Percentiles rank a stretch among this genome's conserved stretches.
These are phyloP conservation scores for Indri indri DNA, from an alignment of 2,113 vertebrate species.

Conservation along the genomic window DNA sequence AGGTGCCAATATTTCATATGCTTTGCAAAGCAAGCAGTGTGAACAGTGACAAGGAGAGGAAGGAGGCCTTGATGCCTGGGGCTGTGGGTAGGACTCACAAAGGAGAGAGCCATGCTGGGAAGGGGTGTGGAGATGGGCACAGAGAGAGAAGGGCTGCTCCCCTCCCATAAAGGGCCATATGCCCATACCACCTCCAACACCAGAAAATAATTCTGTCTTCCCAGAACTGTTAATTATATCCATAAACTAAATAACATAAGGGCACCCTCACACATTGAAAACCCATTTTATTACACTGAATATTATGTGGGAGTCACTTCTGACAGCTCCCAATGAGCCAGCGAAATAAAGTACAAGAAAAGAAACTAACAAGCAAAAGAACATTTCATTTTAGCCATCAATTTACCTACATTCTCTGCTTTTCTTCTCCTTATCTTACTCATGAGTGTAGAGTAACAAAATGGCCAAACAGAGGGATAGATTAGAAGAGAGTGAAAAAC, in stretches of 20 bases:
- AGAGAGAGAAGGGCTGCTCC: not conserved
- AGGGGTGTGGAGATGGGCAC: not conserved
- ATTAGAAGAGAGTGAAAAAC: conserved; percentile 29
- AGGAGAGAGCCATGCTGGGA: not conserved
- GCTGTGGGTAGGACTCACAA: not conserved
- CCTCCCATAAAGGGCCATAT: not conserved
- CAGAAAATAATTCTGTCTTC: not conserved
- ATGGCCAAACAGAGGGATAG: not conserved
- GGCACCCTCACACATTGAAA: not conserved
- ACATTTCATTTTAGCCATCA: not conserved
- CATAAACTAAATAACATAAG: conserved; percentile 7
- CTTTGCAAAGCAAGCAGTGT: not conserved
- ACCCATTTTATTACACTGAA: conserved; percentile 2
- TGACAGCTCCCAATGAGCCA: not conserved
- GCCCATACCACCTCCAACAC: not conserved
- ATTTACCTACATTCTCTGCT: not conserved
- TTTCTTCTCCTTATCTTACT: conserved; percentile 4
- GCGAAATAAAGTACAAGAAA: not conserved
- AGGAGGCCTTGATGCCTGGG: not conserved
- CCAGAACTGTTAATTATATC: not conserved
- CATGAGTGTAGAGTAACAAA: not conserved
- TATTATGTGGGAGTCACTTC: not conserved
- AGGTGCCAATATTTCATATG: not conserved
- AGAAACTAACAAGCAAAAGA: not conserved
- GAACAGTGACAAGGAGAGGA: not conserved